Evolutionary conservation across 2,797 vertebrate genomes (phyloP).

Genomic region (Anabas testudineus): DNA sequence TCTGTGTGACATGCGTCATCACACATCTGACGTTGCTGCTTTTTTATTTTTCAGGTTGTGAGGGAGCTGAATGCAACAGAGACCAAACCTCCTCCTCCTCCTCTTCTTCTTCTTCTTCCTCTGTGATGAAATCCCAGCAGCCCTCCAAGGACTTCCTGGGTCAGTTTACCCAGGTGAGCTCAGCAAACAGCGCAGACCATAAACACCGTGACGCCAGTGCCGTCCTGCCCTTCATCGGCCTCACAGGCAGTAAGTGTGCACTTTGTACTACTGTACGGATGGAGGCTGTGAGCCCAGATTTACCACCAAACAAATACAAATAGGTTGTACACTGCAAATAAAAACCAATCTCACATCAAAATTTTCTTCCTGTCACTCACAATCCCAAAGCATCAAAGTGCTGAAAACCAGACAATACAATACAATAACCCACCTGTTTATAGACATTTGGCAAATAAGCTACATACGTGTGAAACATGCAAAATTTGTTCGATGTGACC

Average conservation of each 20-base stretch:
- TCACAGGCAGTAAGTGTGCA: slow-evolving; percentile 88
- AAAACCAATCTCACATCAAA: too few relatives aligned
- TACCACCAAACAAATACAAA: too few relatives aligned
- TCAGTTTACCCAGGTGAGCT: slow-evolving; percentile 82
- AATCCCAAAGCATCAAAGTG: too few relatives aligned
- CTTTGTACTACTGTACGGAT: not conserved
- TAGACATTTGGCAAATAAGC: too few relatives aligned
- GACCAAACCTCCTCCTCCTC: slow-evolving; percentile 18
- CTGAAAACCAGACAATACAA: too few relatives aligned
- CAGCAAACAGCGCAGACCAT: slow-evolving; percentile 74
- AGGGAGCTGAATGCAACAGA: slow-evolving; percentile 60
- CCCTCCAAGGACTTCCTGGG: slow-evolving; percentile 66
- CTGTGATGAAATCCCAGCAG: slow-evolving; percentile 37
- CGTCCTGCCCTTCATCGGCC: slow-evolving; percentile 89
- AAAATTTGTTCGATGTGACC: too few relatives aligned
- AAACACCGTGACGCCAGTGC: slow-evolving; percentile 80
- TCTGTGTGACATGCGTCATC: too few relatives aligned
- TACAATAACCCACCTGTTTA: too few relatives aligned
- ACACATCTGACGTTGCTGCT: not conserved
- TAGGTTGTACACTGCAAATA: too few relatives aligned
- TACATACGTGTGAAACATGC: too few relatives aligned
- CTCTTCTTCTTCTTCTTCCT: not conserved
- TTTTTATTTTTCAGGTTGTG: slow-evolving; percentile 65
- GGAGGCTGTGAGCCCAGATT: too few relatives aligned
- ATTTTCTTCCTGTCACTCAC: too few relatives aligned